These are phyloP conservation scores for Prorops nasuta DNA, from an alignment of 1,140 invertebrate genomes.

Conservation along the genomic window DNA sequence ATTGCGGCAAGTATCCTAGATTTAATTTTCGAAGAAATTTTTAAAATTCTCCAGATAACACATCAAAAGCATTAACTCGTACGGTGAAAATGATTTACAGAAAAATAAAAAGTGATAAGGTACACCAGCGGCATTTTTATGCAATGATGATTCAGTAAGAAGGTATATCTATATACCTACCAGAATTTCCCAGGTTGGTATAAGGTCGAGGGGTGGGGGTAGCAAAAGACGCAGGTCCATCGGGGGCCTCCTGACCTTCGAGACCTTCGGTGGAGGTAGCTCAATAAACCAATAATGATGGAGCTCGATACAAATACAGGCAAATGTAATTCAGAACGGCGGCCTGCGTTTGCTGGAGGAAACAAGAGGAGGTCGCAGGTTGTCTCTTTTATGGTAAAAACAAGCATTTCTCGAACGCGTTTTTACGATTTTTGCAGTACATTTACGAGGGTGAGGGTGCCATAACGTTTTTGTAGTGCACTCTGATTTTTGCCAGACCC, in stretches of 20 bases:
- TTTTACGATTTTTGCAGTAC: slow-evolving; percentile 45
- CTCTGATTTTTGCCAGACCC: slow-evolving; percentile 24
- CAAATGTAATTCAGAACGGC: slow-evolving; percentile 40
- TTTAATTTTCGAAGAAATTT: no score
- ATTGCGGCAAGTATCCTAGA: no score
- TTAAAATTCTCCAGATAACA: no score
- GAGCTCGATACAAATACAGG: slow-evolving; percentile 37
- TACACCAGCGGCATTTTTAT: no score
- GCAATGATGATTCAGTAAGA: no score
- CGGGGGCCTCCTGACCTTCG: not conserved
- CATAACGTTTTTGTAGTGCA: slow-evolving; percentile 38
- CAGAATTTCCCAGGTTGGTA: no score
- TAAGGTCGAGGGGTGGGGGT: no score
- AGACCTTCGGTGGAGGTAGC: slow-evolving; percentile 3
- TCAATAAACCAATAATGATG: slow-evolving; percentile 46
- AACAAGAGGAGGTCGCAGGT: not conserved
- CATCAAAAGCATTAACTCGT: no score
- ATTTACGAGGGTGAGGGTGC: slow-evolving; percentile 29
- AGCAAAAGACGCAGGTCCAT: not conserved
- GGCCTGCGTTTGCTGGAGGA: not conserved
- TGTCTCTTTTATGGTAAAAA: slow-evolving; percentile 36
- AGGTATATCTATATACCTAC: no score
- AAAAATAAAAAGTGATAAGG: no score
- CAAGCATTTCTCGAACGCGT: slow-evolving; percentile 25
- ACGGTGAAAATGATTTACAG: no score